Base-by-base conservation (phyloP, 2,797 vertebrate species). In the Psittacula echo region DNA sequence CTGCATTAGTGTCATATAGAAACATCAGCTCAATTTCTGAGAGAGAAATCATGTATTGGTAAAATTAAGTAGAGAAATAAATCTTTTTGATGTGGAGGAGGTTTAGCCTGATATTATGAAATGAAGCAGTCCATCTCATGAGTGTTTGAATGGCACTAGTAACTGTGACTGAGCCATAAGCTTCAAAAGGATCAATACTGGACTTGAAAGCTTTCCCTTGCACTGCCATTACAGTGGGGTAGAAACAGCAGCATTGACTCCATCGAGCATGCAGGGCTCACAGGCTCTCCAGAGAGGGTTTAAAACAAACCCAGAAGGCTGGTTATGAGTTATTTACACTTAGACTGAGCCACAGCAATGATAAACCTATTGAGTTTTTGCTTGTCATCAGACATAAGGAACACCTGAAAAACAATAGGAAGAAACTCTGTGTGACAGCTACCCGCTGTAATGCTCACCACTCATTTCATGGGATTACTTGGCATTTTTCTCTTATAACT, bases 111-210 rank as follows among this genome's bases (percentile, higher is more conserved):
- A 47, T 93, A 82, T 27, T 53, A 74, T 90, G 95, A 83, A 90
- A 80, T 39, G 23, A 85, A 92, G 16, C 47, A 90, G 78, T 19
- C 80, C 72, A 30, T 81, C 92, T 82, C 56, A 5, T 13, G 75
- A 74, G 74, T 56, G 74, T 61, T 79, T 73, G 81, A 85, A 71
- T 48, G 64, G 81, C 56, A 18, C 39, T 70, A 60, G 67, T n/a
- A 74, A n/a, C 78, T 13, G 61, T 6, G 7, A 21, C 84, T 58
- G 7, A 89, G 85, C 64, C 72, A 89, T 85, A 85, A 89, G 90
- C 81, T 89, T 90, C 60, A 27, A 44, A 85, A 82, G 84, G 93
- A 97, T 97, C 95, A 34, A 97, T 97, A 79, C 27, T 24, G 84
- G 61, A 32, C 90, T 67, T 76, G 71, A 90, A 92, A 95, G 89